phyloP scores from a whole-genome alignment of 2,888 invertebrate genomes.

The Brachypterus glaber region DNA sequence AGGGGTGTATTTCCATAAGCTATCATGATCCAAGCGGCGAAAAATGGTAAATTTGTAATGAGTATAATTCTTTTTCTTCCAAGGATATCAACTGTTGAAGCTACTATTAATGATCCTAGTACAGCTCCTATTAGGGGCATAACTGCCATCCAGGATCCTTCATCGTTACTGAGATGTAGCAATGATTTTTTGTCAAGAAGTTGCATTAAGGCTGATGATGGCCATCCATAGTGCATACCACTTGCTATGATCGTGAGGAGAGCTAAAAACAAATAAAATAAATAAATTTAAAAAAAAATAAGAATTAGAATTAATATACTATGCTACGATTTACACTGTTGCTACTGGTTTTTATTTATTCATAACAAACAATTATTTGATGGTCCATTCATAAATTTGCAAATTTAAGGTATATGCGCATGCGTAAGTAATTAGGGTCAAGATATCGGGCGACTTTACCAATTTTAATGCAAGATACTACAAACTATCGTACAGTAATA shows the following conservation, averaged over 20 bases:
- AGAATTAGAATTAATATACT: no score
- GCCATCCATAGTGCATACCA: constrained; percentile 48
- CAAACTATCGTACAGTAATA: no score
- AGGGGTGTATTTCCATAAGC: constrained; percentile 48
- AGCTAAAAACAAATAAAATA: constrained; percentile 35
- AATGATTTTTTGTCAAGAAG: constrained; percentile 34
- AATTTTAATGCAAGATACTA: no score
- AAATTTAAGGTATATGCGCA: no score
- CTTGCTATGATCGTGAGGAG: constrained; percentile 34
- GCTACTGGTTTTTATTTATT: no score
- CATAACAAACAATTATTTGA: no score
- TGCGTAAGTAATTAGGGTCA: no score
- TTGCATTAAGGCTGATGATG: constrained; percentile 51
- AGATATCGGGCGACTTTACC: no score
- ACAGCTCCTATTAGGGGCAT: constrained; percentile 56
- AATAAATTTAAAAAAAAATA: no score
- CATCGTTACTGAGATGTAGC: constrained; percentile 37
- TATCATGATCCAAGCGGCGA: constrained; percentile 54
- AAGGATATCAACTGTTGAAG: constrained; percentile 54
- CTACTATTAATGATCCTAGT: constrained; percentile 52
- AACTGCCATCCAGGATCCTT: constrained; percentile 57
- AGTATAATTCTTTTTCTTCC: constrained; percentile 57
- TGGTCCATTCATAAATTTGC: no score
- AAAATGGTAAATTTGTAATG: constrained; percentile 47
- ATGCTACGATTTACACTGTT: no score